Base-by-base conservation (phyloP, 2,888 invertebrate species). In the Drosophila anomelani region DNA sequence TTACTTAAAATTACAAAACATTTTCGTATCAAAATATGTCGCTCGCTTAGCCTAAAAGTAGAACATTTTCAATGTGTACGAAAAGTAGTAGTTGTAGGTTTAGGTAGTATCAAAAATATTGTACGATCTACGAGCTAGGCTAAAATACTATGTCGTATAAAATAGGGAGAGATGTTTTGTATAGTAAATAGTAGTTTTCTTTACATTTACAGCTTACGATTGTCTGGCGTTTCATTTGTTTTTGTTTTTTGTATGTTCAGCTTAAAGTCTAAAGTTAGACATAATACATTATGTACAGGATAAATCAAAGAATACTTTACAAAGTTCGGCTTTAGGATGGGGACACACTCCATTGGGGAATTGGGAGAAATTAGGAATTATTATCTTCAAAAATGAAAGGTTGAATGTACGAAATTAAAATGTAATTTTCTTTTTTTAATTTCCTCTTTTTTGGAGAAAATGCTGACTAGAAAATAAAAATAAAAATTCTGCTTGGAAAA, bases 1-100 rank as follows among this genome's bases (percentile, higher is more conserved):
- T 90, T 78, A 79, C 88, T 90, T 89, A 89, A 85, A 88, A 90
- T 79, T 90, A 90, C 80, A 90, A 90, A 90, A 90, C 90, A 90
- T 85, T 87, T 89, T 74, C 78, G 78, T 87, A 84, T 85, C 80
- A 89, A 89, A 88, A 85, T 84, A 89, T 69, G 56, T 54, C 46
- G 39, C 43, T 57, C 38, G 64, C 51, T 34, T 60, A 64, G 60
- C 44, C 17, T 56, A 29, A 34, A 38, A 23, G 70, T 57, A 60
- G 68, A 81, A 88, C 88, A 85, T 87, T 88, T 86, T 80, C 76
- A 88, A 88, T 88, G 88, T 73, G 75, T 83, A 66, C 69, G 79
- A 77, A 78, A 77, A 60, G 39, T 66, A 58, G 43, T 61, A 53
- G 47, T 32, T 54, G 32, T 32, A 44, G 43, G 57, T 34, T 12